Conservation (phyloP, 2,113 vertebrate genomes). For the Turnix velox region DNA sequence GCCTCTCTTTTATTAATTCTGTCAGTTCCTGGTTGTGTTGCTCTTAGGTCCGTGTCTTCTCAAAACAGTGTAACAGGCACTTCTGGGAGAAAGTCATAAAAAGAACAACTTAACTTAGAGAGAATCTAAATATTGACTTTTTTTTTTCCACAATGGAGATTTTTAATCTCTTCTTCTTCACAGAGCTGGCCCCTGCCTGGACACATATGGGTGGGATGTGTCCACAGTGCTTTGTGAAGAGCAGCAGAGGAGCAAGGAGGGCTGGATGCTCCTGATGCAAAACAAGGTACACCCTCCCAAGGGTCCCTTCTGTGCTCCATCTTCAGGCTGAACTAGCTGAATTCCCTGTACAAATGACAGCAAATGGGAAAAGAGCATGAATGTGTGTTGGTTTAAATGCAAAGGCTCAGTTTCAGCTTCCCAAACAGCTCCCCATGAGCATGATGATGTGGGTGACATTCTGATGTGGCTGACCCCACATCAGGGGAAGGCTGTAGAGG, state of each 20-base stretch:
- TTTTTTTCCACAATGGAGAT: slow-evolving; percentile 16
- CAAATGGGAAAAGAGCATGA: fast-evolving
- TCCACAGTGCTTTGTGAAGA: fast-evolving
- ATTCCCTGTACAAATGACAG: neutral
- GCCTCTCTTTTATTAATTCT: slow-evolving; percentile 64
- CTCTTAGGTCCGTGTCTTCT: slow-evolving; percentile 48
- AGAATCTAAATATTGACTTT: slow-evolving; percentile 63
- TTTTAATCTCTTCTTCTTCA: neutral
- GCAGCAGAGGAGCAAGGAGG: neutral
- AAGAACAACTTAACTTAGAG: neutral
- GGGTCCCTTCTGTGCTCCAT: neutral
- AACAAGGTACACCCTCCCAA: neutral
- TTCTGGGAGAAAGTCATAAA: slow-evolving; percentile 25
- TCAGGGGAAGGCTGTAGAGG: neutral
- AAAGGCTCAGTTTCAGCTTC: fast-evolving
- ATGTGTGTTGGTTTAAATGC: neutral
- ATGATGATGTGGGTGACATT: fast-evolving
- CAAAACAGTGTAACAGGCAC: slow-evolving; percentile 29
- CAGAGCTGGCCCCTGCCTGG: neutral
- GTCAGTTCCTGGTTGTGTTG: slow-evolving; percentile 44
- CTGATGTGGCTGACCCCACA: neutral
- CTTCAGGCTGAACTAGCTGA: neutral
- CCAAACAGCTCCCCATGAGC: neutral
- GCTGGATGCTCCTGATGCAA: fast-evolving
- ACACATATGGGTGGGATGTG: neutral